Evolutionary conservation across 2,888 invertebrate genomes (phyloP).

Genomic region (Patella ulyssiponensis): DNA sequence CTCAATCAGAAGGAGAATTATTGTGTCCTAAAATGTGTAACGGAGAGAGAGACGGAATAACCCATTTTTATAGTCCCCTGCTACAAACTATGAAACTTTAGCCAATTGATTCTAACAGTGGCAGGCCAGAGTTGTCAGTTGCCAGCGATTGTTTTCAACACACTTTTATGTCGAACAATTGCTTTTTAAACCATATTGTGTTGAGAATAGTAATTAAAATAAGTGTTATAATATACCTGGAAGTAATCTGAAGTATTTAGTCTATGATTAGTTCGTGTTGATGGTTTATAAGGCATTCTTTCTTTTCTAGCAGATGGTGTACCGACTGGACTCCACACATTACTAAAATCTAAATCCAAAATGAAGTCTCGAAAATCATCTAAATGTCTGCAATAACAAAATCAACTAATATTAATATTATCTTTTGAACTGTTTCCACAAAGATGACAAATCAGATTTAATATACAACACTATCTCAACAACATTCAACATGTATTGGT

Average conservation of each 20-base stretch:
- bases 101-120: too few relatives aligned
- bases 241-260: constrained; percentile 63
- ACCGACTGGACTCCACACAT: constrained; percentile 32
- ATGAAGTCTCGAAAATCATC: constrained; percentile 59
- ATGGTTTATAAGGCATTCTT: constrained; percentile 9
- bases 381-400: constrained; percentile 51
- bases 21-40: too few relatives aligned
- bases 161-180: too few relatives aligned
- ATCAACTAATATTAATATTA: background rate
- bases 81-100: too few relatives aligned
- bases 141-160: too few relatives aligned
- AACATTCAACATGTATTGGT: background rate
- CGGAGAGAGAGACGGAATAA: too few relatives aligned
- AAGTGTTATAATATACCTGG: constrained; percentile 45
- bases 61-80: too few relatives aligned
- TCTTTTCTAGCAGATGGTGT: constrained; percentile 19
- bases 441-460: background rate
- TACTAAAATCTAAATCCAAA: constrained; percentile 40
- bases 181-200: constrained; percentile 3
- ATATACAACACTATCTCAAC: background rate
- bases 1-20: too few relatives aligned
- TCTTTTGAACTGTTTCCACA: background rate
- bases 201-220: constrained; percentile 17
- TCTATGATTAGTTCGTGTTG: constrained; percentile 33
- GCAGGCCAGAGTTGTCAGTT: too few relatives aligned